phyloP scores from a whole-genome alignment of 2,113 vertebrate species.

The Aptenodytes forsteri region DNA sequence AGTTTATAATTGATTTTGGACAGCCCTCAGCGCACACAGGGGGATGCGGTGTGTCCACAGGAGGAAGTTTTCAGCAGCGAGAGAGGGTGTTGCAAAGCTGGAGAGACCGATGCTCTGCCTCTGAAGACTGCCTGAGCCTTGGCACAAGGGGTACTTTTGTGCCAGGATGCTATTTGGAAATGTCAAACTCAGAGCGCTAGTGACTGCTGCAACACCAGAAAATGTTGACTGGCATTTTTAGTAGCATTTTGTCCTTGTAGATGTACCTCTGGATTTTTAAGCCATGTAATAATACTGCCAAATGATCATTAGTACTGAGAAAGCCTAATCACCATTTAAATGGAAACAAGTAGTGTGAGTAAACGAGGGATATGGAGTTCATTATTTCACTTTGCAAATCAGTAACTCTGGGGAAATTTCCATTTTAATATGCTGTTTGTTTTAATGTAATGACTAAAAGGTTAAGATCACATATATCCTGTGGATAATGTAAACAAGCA shows the following conservation, averaged over 20 bases:
- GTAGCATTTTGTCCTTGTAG: neutral
- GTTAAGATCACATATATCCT: constrained; percentile 9
- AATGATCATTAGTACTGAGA: neutral
- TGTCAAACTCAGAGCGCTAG: neutral
- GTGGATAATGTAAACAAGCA: constrained; percentile 11
- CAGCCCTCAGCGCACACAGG: rapidly evolving
- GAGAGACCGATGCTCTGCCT: neutral
- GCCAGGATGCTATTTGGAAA: neutral
- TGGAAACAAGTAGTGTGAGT: constrained; percentile 5
- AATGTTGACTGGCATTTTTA: neutral
- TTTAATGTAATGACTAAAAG: neutral
- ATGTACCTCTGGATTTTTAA: constrained; percentile 29
- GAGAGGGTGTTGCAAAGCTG: neutral
- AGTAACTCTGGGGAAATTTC: constrained; percentile 27
- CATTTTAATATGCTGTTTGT: constrained; percentile 33
- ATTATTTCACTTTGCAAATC: constrained; percentile 56
- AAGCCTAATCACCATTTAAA: constrained; percentile 31
- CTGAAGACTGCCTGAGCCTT: neutral
- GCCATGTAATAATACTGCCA: neutral
- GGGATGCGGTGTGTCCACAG: neutral
- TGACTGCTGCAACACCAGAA: neutral
- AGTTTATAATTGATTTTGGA: neutral
- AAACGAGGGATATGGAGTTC: neutral
- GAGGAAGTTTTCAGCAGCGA: neutral
- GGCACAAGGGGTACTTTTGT: neutral